Percentiles rank a stretch among this genome's conserved stretches.
These are phyloP conservation scores for Psittacus erithacus DNA, from an alignment of 2,113 vertebrate genomes.

Conservation along the genomic window DNA sequence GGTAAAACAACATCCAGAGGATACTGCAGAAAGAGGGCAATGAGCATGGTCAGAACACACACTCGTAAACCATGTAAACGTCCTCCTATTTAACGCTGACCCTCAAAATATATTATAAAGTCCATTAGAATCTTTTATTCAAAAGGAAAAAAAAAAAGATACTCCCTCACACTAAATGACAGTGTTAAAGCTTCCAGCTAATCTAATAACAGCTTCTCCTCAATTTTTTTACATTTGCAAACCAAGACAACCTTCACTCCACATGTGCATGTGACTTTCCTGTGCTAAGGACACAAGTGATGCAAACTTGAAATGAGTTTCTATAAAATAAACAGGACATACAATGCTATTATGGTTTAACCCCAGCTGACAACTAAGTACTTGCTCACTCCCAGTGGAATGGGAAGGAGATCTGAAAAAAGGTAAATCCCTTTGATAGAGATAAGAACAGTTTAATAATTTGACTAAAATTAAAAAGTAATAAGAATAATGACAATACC, in stretches of 20 bases:
- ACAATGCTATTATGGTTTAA: not conserved
- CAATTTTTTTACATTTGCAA: not conserved
- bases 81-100: not conserved
- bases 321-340: not conserved
- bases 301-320: not conserved
- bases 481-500: not conserved
- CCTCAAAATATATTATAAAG: not conserved
- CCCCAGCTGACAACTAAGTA: not conserved
- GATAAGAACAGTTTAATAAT: not conserved
- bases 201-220: not conserved
- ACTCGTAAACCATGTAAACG: not conserved
- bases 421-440: not conserved
- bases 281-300: not conserved
- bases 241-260: not conserved
- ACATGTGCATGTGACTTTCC: accelerated
- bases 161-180: not conserved
- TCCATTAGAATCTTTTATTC: not conserved
- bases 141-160: not conserved
- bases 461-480: not conserved
- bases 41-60: not conserved
- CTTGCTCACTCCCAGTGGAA: not conserved
- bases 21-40: not conserved
- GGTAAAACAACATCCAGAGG: not conserved
- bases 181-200: not conserved
- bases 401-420: not conserved